Conservation (phyloP, 2,797 vertebrate genomes). For the Oreochromis mossambicus region DNA sequence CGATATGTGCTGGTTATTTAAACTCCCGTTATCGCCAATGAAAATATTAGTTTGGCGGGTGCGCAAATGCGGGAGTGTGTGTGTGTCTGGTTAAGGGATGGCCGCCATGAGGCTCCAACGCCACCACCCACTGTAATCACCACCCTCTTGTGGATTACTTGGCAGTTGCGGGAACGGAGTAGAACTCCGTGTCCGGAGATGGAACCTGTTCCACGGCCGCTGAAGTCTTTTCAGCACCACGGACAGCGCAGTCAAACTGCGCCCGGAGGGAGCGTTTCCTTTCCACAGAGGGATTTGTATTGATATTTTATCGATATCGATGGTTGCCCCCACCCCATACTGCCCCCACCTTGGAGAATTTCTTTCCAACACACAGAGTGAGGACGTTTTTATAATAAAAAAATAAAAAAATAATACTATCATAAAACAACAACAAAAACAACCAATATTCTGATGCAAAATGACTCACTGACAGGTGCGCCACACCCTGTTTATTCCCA, state of each 20-base stretch:
- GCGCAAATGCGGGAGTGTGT: neutral
- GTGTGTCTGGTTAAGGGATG: slow-evolving; percentile 14
- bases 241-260: slow-evolving; percentile 48
- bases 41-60: neutral
- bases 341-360: neutral
- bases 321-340: neutral
- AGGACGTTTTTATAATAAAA: neutral
- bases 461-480: slow-evolving; percentile 16
- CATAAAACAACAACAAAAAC: neutral
- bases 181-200: neutral
- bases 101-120: slow-evolving; percentile 38
- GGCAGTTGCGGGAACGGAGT: neutral
- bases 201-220: neutral
- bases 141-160: slow-evolving; percentile 55
- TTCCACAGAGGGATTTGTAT: neutral
- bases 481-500: neutral
- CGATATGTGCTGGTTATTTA: neutral
- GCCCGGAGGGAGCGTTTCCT: neutral
- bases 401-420: neutral
- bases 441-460: neutral
- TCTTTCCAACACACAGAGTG: neutral
- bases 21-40: neutral
- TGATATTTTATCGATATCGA: neutral
- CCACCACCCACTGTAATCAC: slow-evolving; percentile 55
- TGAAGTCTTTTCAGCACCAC: slow-evolving; percentile 43